Evolutionary conservation across 1,140 invertebrate genomes (phyloP).

Genomic region (Pachypsylla venusta): DNA sequence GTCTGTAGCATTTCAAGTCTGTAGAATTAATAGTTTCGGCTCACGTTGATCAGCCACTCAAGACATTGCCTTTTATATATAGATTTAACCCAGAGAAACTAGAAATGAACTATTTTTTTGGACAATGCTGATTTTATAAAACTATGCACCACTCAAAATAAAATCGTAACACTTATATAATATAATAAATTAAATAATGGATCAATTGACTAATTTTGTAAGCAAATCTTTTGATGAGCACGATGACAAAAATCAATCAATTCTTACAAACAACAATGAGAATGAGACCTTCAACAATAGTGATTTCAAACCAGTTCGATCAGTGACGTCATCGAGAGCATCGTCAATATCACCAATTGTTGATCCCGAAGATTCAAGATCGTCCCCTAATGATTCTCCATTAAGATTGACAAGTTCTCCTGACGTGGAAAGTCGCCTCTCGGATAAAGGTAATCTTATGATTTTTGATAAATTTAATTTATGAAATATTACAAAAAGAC

Average conservation of each 20-base stretch:
- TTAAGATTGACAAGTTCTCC: background rate
- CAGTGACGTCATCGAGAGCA: conserved; percentile 13
- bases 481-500: too few relatives aligned
- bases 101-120: too few relatives aligned
- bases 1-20: too few relatives aligned
- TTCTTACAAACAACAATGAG: background rate
- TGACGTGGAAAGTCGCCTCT: background rate
- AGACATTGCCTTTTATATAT: too few relatives aligned
- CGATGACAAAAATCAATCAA: background rate
- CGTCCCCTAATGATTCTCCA: conserved; percentile 23
- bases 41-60: too few relatives aligned
- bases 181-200: too few relatives aligned
- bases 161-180: too few relatives aligned
- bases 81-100: too few relatives aligned
- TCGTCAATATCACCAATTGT: conserved; percentile 20
- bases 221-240: background rate
- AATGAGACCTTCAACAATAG: background rate
- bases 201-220: conserved; percentile 1
- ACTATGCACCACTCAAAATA: too few relatives aligned
- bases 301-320: background rate
- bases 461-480: too few relatives aligned
- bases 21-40: too few relatives aligned
- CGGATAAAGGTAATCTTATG: background rate
- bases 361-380: conserved; percentile 28
- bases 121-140: too few relatives aligned